Evolutionary conservation across 2,113 vertebrate genomes (phyloP).

Genomic region (Nyctereutes procyonoides): DNA sequence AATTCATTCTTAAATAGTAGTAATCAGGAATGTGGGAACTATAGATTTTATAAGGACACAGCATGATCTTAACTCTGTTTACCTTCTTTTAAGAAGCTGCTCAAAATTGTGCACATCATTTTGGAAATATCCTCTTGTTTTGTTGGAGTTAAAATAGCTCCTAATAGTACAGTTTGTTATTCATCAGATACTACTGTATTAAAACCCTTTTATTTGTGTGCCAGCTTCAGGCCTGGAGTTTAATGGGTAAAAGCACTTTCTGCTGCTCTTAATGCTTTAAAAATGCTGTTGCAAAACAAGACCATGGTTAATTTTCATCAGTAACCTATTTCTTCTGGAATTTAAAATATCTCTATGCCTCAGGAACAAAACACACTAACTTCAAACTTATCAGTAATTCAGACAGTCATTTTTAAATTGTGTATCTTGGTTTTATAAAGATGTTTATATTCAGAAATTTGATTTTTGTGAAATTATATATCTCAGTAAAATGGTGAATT

Average conservation of each 20-base stretch:
- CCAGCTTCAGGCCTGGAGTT: background rate
- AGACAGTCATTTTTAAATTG: slow-evolving; percentile 37
- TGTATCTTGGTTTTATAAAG: slow-evolving; percentile 53
- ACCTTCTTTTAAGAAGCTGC: slow-evolving; percentile 21
- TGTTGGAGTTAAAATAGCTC: background rate
- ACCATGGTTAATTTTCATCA: slow-evolving; percentile 7
- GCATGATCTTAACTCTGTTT: background rate
- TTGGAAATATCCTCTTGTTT: slow-evolving; percentile 31
- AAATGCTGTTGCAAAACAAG: background rate
- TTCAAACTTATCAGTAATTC: slow-evolving; percentile 24
- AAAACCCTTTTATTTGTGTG: background rate
- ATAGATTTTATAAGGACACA: background rate
- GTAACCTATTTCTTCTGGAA: slow-evolving; percentile 31
- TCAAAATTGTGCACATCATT: background rate
- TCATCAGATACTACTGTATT: background rate
- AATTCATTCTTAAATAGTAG: background rate
- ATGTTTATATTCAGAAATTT: slow-evolving; percentile 54
- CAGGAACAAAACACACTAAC: slow-evolving; percentile 18
- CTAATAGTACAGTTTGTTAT: background rate
- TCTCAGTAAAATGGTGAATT: slow-evolving; percentile 41
- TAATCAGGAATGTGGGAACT: background rate
- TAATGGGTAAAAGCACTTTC: background rate
- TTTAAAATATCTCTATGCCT: slow-evolving; percentile 39
- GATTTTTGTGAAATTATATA: background rate
- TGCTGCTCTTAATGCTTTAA: background rate